These are phyloP conservation scores for Ectropis grisescens DNA, from an alignment of 1,140 invertebrate species.

Conservation along the genomic window DNA sequence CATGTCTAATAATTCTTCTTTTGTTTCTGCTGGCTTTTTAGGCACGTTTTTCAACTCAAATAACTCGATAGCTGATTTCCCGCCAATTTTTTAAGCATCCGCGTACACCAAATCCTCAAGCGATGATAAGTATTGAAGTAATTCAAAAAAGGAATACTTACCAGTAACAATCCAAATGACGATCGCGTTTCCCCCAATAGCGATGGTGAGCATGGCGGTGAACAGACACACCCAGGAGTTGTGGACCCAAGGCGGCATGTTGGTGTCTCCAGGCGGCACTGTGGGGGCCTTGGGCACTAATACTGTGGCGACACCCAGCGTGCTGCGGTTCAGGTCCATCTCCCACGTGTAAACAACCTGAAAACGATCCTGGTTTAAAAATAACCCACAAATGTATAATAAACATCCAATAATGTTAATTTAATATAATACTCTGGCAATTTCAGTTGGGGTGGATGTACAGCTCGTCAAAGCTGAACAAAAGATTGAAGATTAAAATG, in stretches of 20 bases:
- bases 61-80: no score
- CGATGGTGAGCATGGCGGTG: slow-evolving; percentile 81
- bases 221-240: slow-evolving; percentile 80
- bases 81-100: no score
- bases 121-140: no score
- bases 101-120: no score
- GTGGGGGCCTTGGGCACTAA: slow-evolving; percentile 39
- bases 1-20: no score
- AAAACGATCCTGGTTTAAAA: slow-evolving; percentile 1
- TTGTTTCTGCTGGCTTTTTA: no score
- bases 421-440: not conserved
- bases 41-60: no score
- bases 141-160: no score
- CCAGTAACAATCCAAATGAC: slow-evolving; percentile 89
- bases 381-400: not conserved
- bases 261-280: slow-evolving; percentile 17
- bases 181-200: slow-evolving; percentile 85
- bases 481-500: no score
- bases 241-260: slow-evolving; percentile 75
- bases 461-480: no score
- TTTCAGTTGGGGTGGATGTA: not conserved
- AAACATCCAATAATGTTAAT: slow-evolving; percentile 3
- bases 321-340: slow-evolving; percentile 60
- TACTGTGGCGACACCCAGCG: slow-evolving; percentile 43
- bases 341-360: slow-evolving; percentile 65